Evolutionary conservation across 1,140 invertebrate genomes (phyloP), one percentile per base, ranked within the genome.

Genomic region (Sinonovacula constricta): DNA sequence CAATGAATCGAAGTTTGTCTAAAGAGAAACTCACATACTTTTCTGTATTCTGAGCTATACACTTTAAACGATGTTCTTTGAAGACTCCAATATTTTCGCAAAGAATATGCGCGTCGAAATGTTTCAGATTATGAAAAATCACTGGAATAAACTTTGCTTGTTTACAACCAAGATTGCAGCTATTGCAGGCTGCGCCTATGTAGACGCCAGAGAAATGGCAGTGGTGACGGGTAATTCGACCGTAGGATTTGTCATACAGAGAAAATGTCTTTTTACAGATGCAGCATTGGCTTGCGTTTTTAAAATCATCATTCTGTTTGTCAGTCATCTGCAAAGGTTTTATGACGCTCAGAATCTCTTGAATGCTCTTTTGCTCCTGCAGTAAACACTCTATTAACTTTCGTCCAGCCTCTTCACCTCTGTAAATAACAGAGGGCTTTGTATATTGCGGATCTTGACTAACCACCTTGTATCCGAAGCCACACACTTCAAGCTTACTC

Each of bases 41-140:
- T 74, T 92, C 92, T 83, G 91, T 88, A 56, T 85, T 90, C 34
- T 88, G 83, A 1, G 88, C 82, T 26, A 91, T 88, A 36, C 88
- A 79, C 67, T 86, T 80, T 28, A 90, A 87, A 49, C 84, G 10
- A 7, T 79, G 82, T n/a, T 84, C 60, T 82, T 86, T 62, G 4
- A 81, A 10, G 34, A 30, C 28, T 22, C 81, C 78, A 22, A 91
- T 79, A 56, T 91, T 81, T 83, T 88, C 84, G 18, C 63, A 60
- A 10, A 91, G 85, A 2, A 90, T 69, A 77, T 90, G 89, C 33
- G 77, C 45, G 81, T 91, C 89, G 84, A 91, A 92, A 7, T 83
- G 83, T 39, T 49, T 72, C 24, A 91, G 81, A 84, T 90, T 91
- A 79, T 91, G 91, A 69, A 92, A 89, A 70, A 89, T 79, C 51